Base-by-base conservation (phyloP, 2,888 invertebrate species). In the Dicyrtomina minuta region DNA sequence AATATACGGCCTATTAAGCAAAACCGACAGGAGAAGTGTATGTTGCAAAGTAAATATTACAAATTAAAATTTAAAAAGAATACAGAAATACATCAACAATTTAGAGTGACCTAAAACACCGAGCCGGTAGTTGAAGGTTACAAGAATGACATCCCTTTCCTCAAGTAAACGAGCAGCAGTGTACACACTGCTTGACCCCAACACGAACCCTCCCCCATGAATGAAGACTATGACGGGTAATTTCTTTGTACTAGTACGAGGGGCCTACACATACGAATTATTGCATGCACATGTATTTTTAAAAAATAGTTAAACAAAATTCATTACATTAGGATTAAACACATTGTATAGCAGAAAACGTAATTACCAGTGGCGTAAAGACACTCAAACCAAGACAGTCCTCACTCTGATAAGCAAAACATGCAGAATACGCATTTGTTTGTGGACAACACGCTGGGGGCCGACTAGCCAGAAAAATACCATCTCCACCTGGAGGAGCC, bases 201-300 rank as follows among this genome's bases (percentile, higher is more conserved):
- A 60, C 12, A 70, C 72, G 60, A 77, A 79, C 3, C 75, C 74
- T 12, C 79, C 79, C 13, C 78, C 79, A 51, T 79, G 78, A 58
- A 79, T 74, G 65, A 33, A 33, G 4, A 33, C 33, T n/a, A n/a
- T 33, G 33, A 33, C 33, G 3, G 33, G 33, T 33, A 33, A 8
- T 3, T 5, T 3, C 33, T 33, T 33, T 8, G 33, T 33, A 8
- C 33, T 33, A 3, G 8, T 5, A 33, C 33, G 33, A 8, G 33
- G 33, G 8, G 33, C 4, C 33, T 33, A 33, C 3, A 33, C n/a
- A n/a, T n/a, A n/a, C n/a, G n/a, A n/a, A n/a, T n/a, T n/a, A n/a
- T n/a, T n/a, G n/a, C 24, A 55, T 22, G 3, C 24, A 13, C 13
- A 3, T 43, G 46, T 46, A 8, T 43, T n/a, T n/a, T n/a, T n/a